These are phyloP conservation scores for Leucophora obtusa DNA, from an alignment of 2,888 invertebrate species.

Conservation along the genomic window DNA sequence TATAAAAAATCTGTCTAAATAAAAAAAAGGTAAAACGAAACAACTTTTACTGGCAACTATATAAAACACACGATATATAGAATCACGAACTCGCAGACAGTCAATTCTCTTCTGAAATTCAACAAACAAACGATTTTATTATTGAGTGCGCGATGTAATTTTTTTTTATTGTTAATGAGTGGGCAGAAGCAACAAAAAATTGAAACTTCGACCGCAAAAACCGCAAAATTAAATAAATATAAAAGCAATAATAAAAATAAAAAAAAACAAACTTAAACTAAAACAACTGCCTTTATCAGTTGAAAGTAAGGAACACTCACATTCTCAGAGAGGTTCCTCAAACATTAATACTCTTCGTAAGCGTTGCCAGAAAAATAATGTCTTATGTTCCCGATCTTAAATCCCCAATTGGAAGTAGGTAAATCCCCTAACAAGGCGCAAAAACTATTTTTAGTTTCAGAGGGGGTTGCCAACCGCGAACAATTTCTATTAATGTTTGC, in stretches of 20 bases:
- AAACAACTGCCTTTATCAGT: slow-evolving; percentile 41
- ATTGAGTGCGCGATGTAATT: slow-evolving; percentile 2
- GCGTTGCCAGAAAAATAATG: no score
- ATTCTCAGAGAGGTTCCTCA: not conserved
- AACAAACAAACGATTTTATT: slow-evolving; percentile 33
- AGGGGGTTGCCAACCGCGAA: no score
- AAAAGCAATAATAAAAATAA: slow-evolving; percentile 2
- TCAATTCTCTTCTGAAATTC: slow-evolving; percentile 55
- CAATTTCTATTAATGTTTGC: no score
- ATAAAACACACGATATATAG: slow-evolving; percentile 42
- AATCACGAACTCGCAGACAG: slow-evolving; percentile 58
- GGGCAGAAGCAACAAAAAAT: slow-evolving; percentile 37
- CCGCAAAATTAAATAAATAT: slow-evolving; percentile 46
- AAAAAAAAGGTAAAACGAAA: not conserved
- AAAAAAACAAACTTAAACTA: not conserved
- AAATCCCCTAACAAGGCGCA: no score
- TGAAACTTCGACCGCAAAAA: slow-evolving; percentile 46
- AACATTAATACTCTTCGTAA: no score
- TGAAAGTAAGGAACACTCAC: slow-evolving; percentile 29
- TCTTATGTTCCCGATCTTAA: no score
- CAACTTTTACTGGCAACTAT: slow-evolving; percentile 14
- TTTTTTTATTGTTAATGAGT: slow-evolving; percentile 28
- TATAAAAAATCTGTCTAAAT: not conserved
- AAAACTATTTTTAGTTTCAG: no score
- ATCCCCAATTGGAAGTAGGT: no score